These are phyloP conservation scores for Clostera curtula DNA, from an alignment of 2,888 invertebrate genomes.

Conservation along the genomic window DNA sequence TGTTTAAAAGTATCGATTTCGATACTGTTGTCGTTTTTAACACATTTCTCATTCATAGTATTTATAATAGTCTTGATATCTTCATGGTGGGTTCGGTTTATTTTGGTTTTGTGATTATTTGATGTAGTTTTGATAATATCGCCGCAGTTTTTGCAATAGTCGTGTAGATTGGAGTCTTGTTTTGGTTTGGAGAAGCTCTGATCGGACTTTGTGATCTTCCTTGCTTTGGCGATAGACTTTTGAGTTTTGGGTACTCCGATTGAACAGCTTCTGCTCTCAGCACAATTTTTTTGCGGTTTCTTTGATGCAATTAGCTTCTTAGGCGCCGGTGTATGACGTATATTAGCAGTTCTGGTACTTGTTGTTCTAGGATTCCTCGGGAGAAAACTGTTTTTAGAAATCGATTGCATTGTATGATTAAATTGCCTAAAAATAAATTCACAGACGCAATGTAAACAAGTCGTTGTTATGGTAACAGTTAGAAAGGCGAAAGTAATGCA, in stretches of 20 bases:
- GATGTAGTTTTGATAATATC: constrained; percentile 21
- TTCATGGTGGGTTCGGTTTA: background rate
- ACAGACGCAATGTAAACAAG: background rate
- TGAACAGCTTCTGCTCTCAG: constrained; percentile 38
- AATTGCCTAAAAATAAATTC: background rate
- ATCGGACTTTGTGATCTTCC: constrained; percentile 50
- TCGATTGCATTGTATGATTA: constrained; percentile 11
- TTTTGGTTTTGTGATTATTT: constrained; percentile 3
- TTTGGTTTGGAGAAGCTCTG: constrained; percentile 24
- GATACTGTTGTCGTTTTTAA: constrained; percentile 17
- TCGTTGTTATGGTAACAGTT: background rate
- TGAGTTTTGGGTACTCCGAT: constrained; percentile 26
- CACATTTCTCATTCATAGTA: constrained; percentile 12
- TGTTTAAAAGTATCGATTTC: constrained; percentile 9
- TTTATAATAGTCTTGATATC: constrained; percentile 10
- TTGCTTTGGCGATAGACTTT: constrained; percentile 19
- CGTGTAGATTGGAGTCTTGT: constrained; percentile 8
- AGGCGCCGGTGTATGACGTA: constrained; percentile 11
- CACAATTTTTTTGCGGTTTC: constrained; percentile 16
- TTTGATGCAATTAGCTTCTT: constrained; percentile 40
- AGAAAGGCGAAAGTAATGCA: background rate
- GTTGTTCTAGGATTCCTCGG: constrained; percentile 11
- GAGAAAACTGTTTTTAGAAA: constrained; percentile 9
- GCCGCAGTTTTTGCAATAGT: constrained; percentile 41
- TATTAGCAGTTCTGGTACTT: constrained; percentile 12